Conservation (phyloP, 2,113 vertebrate genomes). For the Pseudois nayaur region DNA sequence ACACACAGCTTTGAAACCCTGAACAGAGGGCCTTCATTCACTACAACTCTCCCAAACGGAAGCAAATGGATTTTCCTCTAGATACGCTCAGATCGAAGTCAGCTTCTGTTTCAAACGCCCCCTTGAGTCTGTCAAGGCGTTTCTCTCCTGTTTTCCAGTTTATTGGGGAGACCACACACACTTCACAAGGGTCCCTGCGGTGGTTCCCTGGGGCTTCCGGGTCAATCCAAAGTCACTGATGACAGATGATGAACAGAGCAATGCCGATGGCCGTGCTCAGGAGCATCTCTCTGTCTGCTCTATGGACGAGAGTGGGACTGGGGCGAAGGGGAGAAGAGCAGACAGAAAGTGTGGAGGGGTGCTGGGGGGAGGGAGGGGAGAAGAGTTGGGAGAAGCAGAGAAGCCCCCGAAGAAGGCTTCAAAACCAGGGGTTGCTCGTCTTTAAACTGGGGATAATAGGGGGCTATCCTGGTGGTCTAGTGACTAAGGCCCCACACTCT, state of each 20-base stretch:
- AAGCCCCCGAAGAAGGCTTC: fast-evolving
- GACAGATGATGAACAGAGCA: not conserved
- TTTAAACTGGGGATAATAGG: not conserved
- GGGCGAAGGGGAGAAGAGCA: not conserved
- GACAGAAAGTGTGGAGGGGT: not conserved
- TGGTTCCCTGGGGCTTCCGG: not conserved
- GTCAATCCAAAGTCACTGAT: not conserved
- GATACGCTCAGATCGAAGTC: fast-evolving
- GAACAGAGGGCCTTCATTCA: not conserved
- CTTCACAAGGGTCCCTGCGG: fast-evolving
- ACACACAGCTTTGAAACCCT: fast-evolving
- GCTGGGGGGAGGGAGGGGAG: fast-evolving
- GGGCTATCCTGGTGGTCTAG: not conserved
- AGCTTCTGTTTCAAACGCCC: not conserved
- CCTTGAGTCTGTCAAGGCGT: not conserved
- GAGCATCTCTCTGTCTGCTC: not conserved
- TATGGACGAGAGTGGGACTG: too few species aligned
- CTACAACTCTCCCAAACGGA: fast-evolving
- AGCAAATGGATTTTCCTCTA: not conserved
- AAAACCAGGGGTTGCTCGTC: not conserved
- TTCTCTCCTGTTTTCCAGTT: not conserved
- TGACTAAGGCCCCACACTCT: not conserved
- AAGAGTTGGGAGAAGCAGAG: not conserved
- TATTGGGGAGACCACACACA: not conserved
- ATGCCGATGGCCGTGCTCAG: fast-evolving